Conservation (phyloP, 2,113 vertebrate species). For the Morone saxatilis region DNA sequence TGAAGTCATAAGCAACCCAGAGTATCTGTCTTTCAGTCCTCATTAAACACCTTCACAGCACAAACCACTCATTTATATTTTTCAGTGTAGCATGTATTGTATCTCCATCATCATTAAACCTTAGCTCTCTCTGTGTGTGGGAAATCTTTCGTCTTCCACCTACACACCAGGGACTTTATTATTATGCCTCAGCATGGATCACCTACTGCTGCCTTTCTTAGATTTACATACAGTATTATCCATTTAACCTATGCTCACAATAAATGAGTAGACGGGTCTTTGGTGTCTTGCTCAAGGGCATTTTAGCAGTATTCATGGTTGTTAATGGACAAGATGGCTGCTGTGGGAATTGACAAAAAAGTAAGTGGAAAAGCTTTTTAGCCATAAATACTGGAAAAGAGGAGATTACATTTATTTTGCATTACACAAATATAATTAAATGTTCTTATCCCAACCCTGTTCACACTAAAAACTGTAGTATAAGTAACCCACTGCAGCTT, state of each 20-base stretch:
- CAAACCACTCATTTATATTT: conserved; percentile 30
- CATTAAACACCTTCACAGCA: conserved; percentile 13
- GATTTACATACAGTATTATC: conserved; percentile 30
- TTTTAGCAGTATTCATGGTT: conserved; percentile 19
- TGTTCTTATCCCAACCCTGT: neutral
- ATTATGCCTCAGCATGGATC: conserved; percentile 19
- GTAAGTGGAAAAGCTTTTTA: neutral
- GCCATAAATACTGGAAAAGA: conserved; percentile 4
- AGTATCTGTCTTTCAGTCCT: conserved; percentile 25
- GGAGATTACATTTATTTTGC: conserved; percentile 6
- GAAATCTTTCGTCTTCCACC: conserved; percentile 24
- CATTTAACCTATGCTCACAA: conserved; percentile 32
- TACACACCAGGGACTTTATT: conserved; percentile 28
- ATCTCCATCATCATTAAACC: conserved; percentile 36
- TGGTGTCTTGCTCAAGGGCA: conserved; percentile 35
- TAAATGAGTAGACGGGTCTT: conserved; percentile 10
- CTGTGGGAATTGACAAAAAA: conserved; percentile 1
- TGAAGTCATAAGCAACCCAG: conserved; percentile 7
- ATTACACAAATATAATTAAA: conserved; percentile 13
- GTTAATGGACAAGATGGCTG: conserved; percentile 17
- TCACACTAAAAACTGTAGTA: neutral
- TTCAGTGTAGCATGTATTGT: conserved; percentile 1
- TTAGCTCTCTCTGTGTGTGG: neutral
- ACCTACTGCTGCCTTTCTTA: conserved; percentile 16
- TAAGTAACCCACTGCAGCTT: neutral